Conservation (phyloP, 1,140 invertebrate genomes). For the Chionoecetes opilio region DNA sequence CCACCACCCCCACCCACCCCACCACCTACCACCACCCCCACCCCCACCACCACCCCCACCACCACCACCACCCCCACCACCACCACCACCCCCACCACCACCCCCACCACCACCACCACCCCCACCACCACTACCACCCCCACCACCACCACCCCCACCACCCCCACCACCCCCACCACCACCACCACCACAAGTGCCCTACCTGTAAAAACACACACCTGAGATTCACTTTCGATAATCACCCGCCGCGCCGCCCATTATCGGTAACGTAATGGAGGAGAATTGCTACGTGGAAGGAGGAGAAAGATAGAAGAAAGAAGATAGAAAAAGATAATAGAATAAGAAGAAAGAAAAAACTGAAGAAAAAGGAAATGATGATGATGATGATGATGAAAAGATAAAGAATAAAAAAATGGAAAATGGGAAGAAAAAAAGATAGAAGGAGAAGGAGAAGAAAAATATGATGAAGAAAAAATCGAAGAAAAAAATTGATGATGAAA, state of each 20-base stretch:
- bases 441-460: not conserved
- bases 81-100: not conserved
- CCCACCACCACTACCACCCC: not conserved
- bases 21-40: not conserved
- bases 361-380: too few relatives aligned
- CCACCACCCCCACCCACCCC: not conserved
- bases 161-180: too few relatives aligned
- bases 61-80: not conserved
- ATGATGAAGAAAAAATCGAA: not conserved
- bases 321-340: too few relatives aligned
- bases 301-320: too few relatives aligned
- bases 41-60: not conserved
- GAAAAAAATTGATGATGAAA: not conserved
- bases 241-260: too few relatives aligned
- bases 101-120: not conserved
- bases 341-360: too few relatives aligned
- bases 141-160: not conserved
- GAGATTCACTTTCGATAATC: too few relatives aligned
- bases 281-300: too few relatives aligned
- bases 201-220: not conserved
- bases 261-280: not conserved
- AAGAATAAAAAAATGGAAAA: too few relatives aligned
- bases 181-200: not conserved
- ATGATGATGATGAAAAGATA: too few relatives aligned
- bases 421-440: not conserved